phyloP scores from a whole-genome alignment of 2,113 vertebrate genomes.

The Anas platyrhynchos region DNA sequence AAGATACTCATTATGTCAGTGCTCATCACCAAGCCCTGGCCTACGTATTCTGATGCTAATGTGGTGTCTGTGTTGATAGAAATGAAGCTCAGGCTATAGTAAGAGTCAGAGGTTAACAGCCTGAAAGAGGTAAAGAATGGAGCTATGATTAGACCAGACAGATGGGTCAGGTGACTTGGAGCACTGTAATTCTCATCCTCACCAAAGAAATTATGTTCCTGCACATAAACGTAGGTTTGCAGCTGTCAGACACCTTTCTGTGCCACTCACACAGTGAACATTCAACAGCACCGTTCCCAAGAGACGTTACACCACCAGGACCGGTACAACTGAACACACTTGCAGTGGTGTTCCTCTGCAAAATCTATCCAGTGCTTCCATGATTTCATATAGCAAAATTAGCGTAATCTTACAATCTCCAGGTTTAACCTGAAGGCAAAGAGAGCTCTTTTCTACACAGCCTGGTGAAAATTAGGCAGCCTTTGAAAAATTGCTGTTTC shows the following conservation, averaged over 20 bases:
- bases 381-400: neutral
- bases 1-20: neutral
- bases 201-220: neutral
- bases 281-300: neutral
- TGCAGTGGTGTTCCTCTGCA: neutral
- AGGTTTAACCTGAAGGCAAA: neutral
- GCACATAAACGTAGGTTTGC: neutral
- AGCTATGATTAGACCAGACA: neutral
- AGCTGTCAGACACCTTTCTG: neutral
- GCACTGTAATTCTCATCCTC: neutral
- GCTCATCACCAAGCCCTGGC: neutral
- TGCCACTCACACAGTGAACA: rapidly evolving
- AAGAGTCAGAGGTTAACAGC: neutral
- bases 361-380: neutral
- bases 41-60: neutral
- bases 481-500: neutral
- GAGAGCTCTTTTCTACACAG: neutral
- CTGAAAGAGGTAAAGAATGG: neutral
- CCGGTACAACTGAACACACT: neutral
- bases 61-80: neutral
- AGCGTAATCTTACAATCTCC: neutral
- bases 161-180: neutral
- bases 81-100: neutral
- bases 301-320: neutral
- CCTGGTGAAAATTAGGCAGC: neutral